Evolutionary conservation across 1,140 invertebrate species (phyloP), one percentile per base, ranked within the genome.

Genomic region (Drosophila chauvacae): DNA sequence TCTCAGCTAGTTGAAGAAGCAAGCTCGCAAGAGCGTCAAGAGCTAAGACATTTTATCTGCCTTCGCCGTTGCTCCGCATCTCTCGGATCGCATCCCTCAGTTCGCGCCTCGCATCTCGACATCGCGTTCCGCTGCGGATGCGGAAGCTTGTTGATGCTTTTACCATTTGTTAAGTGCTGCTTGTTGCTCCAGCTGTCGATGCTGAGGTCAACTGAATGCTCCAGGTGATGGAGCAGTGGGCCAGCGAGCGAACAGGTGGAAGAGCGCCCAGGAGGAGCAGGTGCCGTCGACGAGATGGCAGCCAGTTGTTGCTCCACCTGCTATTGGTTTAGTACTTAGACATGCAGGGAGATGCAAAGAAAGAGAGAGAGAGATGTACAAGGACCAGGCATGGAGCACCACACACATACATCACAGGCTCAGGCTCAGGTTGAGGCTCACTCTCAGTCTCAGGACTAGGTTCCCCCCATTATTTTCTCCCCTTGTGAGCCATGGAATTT

Each of bases 141-240:
- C 85, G 85, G 85, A 88, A 88, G 85, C 85, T 90, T 90, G 85
- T 88, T 90, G 85, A 88, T 90, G 85, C 85, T 88, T 88, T 90
- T 90, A 90, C 85, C 85, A 88, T 88, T 88, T 88, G 85, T 88
- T 90, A 88, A 88, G 85, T 88, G 85, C 85, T 88, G 85, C 85
- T 88, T 88, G 85, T 88, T 88, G 85, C 85, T 90, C 77, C 85
- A 90, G 85, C 84, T 88, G 84, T 84, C 84, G 84, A 88, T 90
- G 85, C 80, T 84, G 83, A 87, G 83, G 85, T 88, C 84, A 88
- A 75, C 81, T 72, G 66, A 72, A 72, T 71, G 69, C 82, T 85
- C 82, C 81, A 81, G 81, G 78, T 77, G 73, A 76, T 74, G 71
- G 76, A 69, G 59, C 69, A 77, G 62, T 65, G 56, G 51, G 60